phyloP scores from a whole-genome alignment of 2,113 vertebrate genomes.

The Burhinus oedicnemus region DNA sequence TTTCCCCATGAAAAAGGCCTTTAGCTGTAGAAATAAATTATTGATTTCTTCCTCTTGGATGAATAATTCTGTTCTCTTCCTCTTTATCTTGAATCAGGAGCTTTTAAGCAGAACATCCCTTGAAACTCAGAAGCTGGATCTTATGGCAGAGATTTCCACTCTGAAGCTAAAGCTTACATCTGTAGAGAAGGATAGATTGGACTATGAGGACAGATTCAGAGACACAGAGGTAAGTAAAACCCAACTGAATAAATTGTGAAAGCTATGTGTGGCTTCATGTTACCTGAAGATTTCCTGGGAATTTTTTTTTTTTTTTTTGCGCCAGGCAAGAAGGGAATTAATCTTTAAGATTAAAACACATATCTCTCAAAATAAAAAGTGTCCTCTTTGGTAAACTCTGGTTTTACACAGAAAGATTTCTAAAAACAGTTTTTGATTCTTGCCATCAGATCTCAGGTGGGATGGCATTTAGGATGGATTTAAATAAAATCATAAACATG shows the following conservation, averaged over 20 bases:
- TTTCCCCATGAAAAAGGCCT: background rate
- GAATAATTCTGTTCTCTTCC: background rate
- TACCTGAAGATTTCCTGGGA: background rate
- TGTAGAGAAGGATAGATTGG: constrained; percentile 87
- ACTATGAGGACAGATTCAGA: constrained; percentile 88
- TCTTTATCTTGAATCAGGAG: constrained; percentile 79
- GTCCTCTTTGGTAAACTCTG: background rate
- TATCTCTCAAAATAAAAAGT: background rate
- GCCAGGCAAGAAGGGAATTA: background rate
- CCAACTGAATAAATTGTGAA: background rate
- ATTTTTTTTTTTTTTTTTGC: background rate
- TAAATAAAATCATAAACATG: background rate
- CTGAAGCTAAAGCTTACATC: constrained; percentile 90
- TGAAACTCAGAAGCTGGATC: constrained; percentile 93
- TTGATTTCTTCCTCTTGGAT: background rate
- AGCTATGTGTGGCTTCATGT: background rate
- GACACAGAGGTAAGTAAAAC: constrained; percentile 86
- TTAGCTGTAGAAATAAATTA: background rate
- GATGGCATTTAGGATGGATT: background rate
- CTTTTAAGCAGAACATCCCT: constrained; percentile 89
- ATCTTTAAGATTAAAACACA: background rate
- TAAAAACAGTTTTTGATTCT: background rate
- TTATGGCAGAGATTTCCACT: constrained; percentile 93
- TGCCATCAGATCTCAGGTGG: background rate
- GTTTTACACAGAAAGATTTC: background rate